A percentile compares a stretch with the other conserved stretches of the same genome.
These are phyloP conservation scores for Zeuzera pyrina DNA, from an alignment of 2,888 invertebrate genomes.

Conservation along the genomic window DNA sequence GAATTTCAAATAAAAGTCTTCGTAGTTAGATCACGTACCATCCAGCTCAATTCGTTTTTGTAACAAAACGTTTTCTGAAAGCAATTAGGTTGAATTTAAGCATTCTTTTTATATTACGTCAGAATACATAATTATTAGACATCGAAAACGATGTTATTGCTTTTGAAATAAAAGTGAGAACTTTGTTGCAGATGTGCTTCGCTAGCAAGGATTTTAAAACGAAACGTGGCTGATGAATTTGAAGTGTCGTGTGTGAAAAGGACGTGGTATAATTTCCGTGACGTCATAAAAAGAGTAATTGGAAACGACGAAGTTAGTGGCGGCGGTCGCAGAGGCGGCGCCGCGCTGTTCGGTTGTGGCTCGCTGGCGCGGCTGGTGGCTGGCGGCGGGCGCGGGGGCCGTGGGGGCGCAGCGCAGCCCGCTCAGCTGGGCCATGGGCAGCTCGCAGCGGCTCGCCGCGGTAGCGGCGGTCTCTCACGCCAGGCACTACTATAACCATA, in stretches of 20 bases:
- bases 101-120: constrained; percentile 14
- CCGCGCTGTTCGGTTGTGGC: constrained; percentile 51
- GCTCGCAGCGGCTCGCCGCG: constrained; percentile 76
- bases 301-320: constrained; percentile 17
- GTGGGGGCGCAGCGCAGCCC: constrained; percentile 64
- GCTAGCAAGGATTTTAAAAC: constrained; percentile 13
- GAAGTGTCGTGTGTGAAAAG: constrained; percentile 20
- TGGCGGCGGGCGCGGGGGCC: constrained; percentile 46
- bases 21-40: constrained; percentile 41
- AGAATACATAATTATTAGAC: constrained; percentile 13
- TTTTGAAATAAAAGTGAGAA: too few relatives aligned
- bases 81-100: constrained; percentile 22
- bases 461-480: constrained; percentile 65
- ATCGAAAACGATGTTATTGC: not conserved
- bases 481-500: constrained; percentile 59
- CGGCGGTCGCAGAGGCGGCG: constrained; percentile 48
- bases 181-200: constrained; percentile 41
- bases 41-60: constrained; percentile 26
- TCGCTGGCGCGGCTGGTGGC: constrained; percentile 47
- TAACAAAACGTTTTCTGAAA: constrained; percentile 26
- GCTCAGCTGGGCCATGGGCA: constrained; percentile 76
- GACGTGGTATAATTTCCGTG: constrained; percentile 11
- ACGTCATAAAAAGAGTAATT: constrained; percentile 13
- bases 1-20: constrained; percentile 21
- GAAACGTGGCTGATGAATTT: constrained; percentile 22